These are phyloP conservation scores for Harlomillsia oculata DNA, from an alignment of 1,140 invertebrate genomes.

Conservation along the genomic window DNA sequence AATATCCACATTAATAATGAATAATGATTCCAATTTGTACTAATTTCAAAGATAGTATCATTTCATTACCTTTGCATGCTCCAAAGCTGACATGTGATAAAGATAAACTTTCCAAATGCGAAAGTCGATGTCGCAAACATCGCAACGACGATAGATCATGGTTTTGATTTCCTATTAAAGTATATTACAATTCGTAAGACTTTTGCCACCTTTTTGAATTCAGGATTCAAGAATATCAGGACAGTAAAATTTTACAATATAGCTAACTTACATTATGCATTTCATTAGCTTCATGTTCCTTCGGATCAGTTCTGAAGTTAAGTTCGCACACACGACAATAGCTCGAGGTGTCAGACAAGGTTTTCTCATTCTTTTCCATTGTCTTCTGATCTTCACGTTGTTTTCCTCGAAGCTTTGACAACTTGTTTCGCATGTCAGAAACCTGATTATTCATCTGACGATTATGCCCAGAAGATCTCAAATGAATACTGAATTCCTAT, in stretches of 20 bases:
- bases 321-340: conserved; percentile 34
- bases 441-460: conserved; percentile 21
- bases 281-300: conserved; percentile 31
- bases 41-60: background rate
- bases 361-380: conserved; percentile 30
- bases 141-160: conserved; percentile 27
- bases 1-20: background rate
- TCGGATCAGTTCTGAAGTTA: conserved; percentile 33
- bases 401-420: conserved; percentile 10
- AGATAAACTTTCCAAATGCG: conserved; percentile 35
- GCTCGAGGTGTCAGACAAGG: conserved; percentile 28
- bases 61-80: conserved; percentile 33
- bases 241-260: background rate
- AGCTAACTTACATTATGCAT: conserved; percentile 29
- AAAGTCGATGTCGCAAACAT: conserved; percentile 33
- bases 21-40: background rate
- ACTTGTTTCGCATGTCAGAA: conserved; percentile 23
- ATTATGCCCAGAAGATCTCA: conserved; percentile 21
- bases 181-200: too few relatives aligned
- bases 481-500: conserved; percentile 30
- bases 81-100: conserved; percentile 31
- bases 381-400: conserved; percentile 30
- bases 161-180: conserved; percentile 32
- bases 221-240: background rate
- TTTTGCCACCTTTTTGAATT: too few relatives aligned